Evolutionary conservation across 2,797 vertebrate genomes (phyloP).

Genomic region (Buceros bicornis): DNA sequence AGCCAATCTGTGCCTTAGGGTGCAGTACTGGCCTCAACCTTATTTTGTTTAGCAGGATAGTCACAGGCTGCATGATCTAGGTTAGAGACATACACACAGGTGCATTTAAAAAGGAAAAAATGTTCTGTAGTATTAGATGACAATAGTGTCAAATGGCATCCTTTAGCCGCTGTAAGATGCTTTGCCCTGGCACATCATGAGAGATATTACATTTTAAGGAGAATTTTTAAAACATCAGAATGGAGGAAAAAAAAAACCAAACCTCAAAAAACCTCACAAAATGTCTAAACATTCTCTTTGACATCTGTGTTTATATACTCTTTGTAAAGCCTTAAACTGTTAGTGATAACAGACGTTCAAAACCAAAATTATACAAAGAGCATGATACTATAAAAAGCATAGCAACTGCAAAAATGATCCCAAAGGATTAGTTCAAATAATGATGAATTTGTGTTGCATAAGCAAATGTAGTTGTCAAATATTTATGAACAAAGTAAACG

Average conservation of each 20-base stretch:
- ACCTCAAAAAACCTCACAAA: not conserved
- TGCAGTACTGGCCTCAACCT: not conserved
- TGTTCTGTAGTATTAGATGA: not conserved
- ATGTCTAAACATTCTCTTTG: not conserved
- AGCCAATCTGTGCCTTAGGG: not conserved
- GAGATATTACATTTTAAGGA: not conserved
- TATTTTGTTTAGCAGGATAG: not conserved
- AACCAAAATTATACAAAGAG: not conserved
- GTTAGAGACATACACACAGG: not conserved
- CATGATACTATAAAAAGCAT: not conserved
- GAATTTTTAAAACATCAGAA: not conserved
- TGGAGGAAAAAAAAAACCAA: not conserved
- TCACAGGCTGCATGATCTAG: not conserved
- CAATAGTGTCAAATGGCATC: not conserved
- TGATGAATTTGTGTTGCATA: conserved; percentile 19
- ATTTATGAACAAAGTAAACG: conserved; percentile 22
- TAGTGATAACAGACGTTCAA: not conserved
- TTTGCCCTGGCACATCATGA: not conserved
- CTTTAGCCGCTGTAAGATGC: not conserved
- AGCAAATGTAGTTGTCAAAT: conserved; percentile 26
- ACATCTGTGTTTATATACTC: not conserved
- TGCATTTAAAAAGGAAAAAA: not conserved
- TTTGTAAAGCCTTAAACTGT: not conserved
- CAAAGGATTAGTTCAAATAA: conserved; percentile 16
- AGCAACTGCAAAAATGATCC: not conserved